phyloP scores from a whole-genome alignment of 1,140 invertebrate genomes.

The Ceratina calcarata region DNA sequence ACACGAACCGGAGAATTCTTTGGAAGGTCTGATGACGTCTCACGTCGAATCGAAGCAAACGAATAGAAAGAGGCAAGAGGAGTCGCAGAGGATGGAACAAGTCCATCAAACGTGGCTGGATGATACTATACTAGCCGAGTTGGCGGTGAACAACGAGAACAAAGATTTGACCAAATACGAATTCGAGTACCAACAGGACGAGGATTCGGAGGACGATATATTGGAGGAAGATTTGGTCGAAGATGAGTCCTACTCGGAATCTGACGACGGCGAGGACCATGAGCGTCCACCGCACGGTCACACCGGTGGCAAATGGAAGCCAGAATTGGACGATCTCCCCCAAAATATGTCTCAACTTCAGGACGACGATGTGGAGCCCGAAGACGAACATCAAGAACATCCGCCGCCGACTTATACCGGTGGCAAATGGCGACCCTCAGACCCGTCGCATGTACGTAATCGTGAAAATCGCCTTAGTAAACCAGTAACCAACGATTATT shows the following conservation, averaged over 20 bases:
- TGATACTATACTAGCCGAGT: constrained; percentile 72
- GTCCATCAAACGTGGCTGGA: constrained; percentile 72
- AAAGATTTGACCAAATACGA: constrained; percentile 71
- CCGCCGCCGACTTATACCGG: constrained; percentile 85
- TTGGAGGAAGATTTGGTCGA: constrained; percentile 69
- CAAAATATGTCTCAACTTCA: constrained; percentile 69
- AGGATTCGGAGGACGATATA: constrained; percentile 81
- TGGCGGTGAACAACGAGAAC: constrained; percentile 66
- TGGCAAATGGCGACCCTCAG: constrained; percentile 85
- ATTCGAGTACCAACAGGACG: constrained; percentile 75
- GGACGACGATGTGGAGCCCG: constrained; percentile 67
- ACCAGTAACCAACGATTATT: neutral
- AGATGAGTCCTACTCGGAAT: constrained; percentile 76
- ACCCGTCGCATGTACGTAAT: constrained; percentile 45
- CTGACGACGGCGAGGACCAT: constrained; percentile 72
- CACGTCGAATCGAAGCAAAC: constrained; percentile 47
- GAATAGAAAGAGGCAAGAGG: constrained; percentile 68
- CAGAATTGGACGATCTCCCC: constrained; percentile 73
- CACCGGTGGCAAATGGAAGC: constrained; percentile 86
- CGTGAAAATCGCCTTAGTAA: constrained; percentile 14
- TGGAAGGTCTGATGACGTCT: constrained; percentile 58
- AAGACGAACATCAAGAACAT: constrained; percentile 77
- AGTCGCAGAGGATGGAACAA: constrained; percentile 62
- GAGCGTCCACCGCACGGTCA: constrained; percentile 77
- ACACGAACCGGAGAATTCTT: constrained; percentile 51